A percentile compares a stretch with the other conserved stretches of the same genome.
These are phyloP conservation scores for Bradynema listronoti DNA, from an alignment of 1,140 invertebrate genomes.

Conservation along the genomic window DNA sequence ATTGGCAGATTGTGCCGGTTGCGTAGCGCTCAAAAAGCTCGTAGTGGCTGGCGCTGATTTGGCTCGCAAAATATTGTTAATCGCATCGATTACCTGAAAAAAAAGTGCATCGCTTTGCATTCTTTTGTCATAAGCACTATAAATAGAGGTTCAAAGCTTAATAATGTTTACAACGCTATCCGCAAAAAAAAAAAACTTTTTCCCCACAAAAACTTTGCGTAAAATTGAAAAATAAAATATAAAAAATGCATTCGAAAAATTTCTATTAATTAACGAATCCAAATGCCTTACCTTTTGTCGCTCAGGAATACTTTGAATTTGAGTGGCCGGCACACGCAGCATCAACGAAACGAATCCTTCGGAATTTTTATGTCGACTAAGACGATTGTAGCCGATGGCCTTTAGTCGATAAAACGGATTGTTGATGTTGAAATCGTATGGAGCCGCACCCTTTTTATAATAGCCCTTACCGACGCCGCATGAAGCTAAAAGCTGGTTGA, in stretches of 20 bases:
- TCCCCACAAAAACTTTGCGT: background rate
- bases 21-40: background rate
- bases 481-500: constrained; percentile 31
- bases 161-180: no score
- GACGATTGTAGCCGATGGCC: constrained; percentile 30
- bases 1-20: background rate
- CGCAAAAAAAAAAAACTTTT: no score
- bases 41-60: constrained; percentile 3
- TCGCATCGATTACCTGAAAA: constrained; percentile 26
- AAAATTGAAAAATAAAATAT: background rate
- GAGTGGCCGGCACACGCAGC: background rate
- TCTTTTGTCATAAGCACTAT: no score
- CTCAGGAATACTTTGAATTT: constrained; percentile 19
- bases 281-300: constrained; percentile 15
- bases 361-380: constrained; percentile 31
- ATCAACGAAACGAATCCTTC: constrained; percentile 35
- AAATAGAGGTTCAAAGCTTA: no score
- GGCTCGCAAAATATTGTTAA: constrained; percentile 12
- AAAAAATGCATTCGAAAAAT: background rate
- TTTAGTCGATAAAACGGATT: constrained; percentile 35
- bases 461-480: constrained; percentile 28
- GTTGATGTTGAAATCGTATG: constrained; percentile 15
- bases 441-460: constrained; percentile 7
- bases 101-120: background rate
- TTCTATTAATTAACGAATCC: background rate